A percentile compares a stretch with the other conserved stretches of the same genome.
phyloP scores from a whole-genome alignment of 23 tunicate genomes.

The Botrylloides violaceus region DNA sequence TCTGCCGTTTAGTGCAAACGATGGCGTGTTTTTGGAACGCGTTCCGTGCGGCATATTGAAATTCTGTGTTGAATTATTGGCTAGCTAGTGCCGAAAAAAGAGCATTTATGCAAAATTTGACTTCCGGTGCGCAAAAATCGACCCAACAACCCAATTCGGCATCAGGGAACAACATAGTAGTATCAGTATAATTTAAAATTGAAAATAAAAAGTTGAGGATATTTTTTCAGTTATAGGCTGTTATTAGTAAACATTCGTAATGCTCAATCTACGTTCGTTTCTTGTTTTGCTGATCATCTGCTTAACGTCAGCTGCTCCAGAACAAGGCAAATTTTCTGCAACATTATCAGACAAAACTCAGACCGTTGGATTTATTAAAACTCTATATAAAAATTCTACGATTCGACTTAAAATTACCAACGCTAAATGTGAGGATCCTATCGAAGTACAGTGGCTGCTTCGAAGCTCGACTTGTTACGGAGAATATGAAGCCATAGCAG shows the following conservation, averaged over 20 bases:
- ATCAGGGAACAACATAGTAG: no score
- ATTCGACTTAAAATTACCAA: not conserved
- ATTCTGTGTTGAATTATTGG: no score
- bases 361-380: not conserved
- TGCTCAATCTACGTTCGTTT: not conserved
- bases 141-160: no score
- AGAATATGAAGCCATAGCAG: constrained; percentile 1
- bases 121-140: no score
- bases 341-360: not conserved
- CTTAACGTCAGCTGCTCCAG: not conserved
- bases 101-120: no score
- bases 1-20: no score
- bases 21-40: no score
- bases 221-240: no score
- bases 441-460: not conserved
- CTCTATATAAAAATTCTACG: constrained; percentile 11
- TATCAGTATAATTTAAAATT: no score
- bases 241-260: not conserved
- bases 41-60: no score
- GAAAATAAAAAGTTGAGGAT: no score
- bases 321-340: constrained; percentile 2
- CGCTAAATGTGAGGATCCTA: not conserved
- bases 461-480: constrained; percentile 9
- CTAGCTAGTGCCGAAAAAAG: no score
- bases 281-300: not conserved